Base-by-base conservation (phyloP, 2,797 vertebrate genomes). In the Sebastes oblongus region DNA sequence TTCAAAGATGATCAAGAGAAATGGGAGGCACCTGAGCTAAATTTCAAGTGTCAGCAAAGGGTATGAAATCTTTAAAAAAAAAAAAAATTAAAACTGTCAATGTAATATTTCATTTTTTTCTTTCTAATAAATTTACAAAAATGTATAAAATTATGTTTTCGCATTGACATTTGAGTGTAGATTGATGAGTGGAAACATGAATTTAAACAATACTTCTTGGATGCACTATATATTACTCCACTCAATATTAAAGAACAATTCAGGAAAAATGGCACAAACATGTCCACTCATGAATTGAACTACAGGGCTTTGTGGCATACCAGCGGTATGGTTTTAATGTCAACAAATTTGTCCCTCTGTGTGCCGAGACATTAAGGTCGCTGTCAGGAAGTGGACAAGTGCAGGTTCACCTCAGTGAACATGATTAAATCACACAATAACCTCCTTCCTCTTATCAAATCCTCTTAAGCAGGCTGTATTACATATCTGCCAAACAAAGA, bases 401-500 rank as follows among this genome's bases (percentile, higher is more conserved):
- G 89, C 88, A 91, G 88, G 88, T 92, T 93, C 92, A 94, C 92
- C 92, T 91, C 87, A 74, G 86, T 72, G 91, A 92, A 92, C 94
- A 94, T 92, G 94, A 96, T 95, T 94, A 93, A 96, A 95, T 94
- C 95, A 93, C 91, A 91, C 90, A 94, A 93, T 91, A 93, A 92
- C 91, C 92, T 91, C 89, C 84, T 82, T 88, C 86, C 88, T 77
- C 84, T 92, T 73, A 90, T 91, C 78, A 95, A 96, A 96, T 96
- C 95, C 95, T 95, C 95, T 96, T 96, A 95, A 92, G 86, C 90
- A 88, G 90, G 90, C 92, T 93, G 94, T 94, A 96, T 96, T 96
- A 96, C 94, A 96, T 94, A 95, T 95, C 95, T 94, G 88, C 89
- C 91, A 93, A 94, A 96, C 95, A 96, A 95, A 95, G 95, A 94